These are phyloP conservation scores for Drosophila atripex DNA, from an alignment of 2,888 invertebrate genomes.

Conservation along the genomic window DNA sequence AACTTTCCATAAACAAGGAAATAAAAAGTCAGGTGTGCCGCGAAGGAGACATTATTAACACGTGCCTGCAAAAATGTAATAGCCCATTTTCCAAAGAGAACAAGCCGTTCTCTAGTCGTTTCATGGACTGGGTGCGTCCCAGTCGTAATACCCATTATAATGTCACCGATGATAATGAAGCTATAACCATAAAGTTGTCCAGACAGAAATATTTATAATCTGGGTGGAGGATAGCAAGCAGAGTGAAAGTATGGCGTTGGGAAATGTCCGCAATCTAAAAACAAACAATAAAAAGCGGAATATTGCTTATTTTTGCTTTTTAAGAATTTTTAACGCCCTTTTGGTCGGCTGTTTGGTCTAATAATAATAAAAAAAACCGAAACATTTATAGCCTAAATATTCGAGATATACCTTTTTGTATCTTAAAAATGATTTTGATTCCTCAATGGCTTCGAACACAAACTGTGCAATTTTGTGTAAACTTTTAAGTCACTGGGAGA, in stretches of 20 bases:
- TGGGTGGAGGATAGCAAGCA: conserved; percentile 30
- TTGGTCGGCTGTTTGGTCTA: conserved; percentile 40
- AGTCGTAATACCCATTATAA: conserved; percentile 49
- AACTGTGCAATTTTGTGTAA: conserved; percentile 1
- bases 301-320: conserved; percentile 24
- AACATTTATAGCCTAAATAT: conserved; percentile 64
- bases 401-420: conserved; percentile 39
- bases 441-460: background rate
- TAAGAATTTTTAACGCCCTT: background rate
- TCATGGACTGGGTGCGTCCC: conserved; percentile 8
- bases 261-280: conserved; percentile 30
- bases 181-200: conserved; percentile 49
- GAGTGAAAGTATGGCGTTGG: conserved; percentile 49
- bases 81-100: conserved; percentile 60
- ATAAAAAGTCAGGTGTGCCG: conserved; percentile 49
- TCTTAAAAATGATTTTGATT: background rate
- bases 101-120: conserved; percentile 17
- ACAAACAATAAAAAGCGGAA: conserved; percentile 59
- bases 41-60: conserved; percentile 62
- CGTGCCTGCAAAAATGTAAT: conserved; percentile 73
- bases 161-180: conserved; percentile 59
- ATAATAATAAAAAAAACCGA: conserved; percentile 65
- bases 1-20: background rate
- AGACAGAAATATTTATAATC: conserved; percentile 41
- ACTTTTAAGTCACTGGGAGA: background rate